These are phyloP conservation scores for Syngnathus scovelli DNA, from an alignment of 2,113 vertebrate species.

Conservation along the genomic window DNA sequence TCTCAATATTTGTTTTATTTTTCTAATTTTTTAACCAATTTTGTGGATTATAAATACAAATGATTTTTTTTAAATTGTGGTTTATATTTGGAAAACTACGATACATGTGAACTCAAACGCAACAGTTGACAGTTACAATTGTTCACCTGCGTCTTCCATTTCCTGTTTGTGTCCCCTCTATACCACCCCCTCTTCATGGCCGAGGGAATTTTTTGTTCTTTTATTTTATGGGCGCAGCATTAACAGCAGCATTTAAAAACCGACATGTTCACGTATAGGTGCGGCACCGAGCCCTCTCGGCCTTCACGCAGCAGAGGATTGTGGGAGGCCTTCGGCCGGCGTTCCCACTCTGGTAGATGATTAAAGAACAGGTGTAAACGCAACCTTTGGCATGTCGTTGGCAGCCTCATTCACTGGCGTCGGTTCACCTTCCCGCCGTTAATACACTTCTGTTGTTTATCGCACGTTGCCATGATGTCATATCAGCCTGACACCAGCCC, in stretches of 20 bases:
- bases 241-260: background rate
- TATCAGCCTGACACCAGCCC: slow-evolving; percentile 46
- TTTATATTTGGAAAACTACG: too few species aligned
- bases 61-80: too few species aligned
- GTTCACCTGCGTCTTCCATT: background rate
- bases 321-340: slow-evolving; percentile 45
- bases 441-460: slow-evolving; percentile 9
- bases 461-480: slow-evolving; percentile 31
- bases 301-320: slow-evolving; percentile 46
- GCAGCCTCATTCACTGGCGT: slow-evolving; percentile 52
- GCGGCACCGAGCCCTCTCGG: background rate
- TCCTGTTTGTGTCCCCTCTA: background rate
- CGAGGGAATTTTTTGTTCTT: background rate
- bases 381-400: slow-evolving; percentile 92
- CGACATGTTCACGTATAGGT: background rate
- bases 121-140: slow-evolving; percentile 1
- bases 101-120: background rate
- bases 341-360: slow-evolving; percentile 86
- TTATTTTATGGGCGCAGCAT: background rate
- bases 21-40: too few species aligned
- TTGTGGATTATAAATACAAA: too few species aligned
- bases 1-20: too few species aligned
- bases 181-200: background rate
- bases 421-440: slow-evolving; percentile 51
- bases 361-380: slow-evolving; percentile 99